Conservation (phyloP, 2,113 vertebrate species). For the Enhydra lutris region DNA sequence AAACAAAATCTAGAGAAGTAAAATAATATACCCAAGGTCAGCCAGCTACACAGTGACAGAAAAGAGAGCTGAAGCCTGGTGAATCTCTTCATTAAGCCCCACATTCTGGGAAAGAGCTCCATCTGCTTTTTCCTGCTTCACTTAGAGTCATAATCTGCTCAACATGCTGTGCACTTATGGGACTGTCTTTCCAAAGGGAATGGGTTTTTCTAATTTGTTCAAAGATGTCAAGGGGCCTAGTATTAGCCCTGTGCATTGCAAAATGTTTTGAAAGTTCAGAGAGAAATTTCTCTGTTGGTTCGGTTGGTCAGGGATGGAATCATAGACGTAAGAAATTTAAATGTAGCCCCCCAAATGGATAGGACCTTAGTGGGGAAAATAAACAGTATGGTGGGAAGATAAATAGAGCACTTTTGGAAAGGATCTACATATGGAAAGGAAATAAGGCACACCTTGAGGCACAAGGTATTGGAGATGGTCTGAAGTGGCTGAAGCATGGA, state of each 20-base stretch:
- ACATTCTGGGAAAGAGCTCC: not conserved
- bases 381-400: not conserved
- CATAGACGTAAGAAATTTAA: not conserved
- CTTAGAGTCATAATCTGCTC: not conserved
- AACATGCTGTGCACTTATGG: not conserved
- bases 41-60: not conserved
- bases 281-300: not conserved
- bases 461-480: not conserved
- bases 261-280: not conserved
- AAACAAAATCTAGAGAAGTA: not conserved
- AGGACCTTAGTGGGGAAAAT: not conserved
- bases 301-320: not conserved
- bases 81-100: not conserved
- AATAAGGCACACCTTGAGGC: not conserved
- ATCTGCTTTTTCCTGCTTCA: not conserved
- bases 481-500: not conserved
- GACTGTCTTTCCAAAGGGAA: not conserved
- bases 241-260: not conserved
- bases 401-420: not conserved
- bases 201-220: not conserved
- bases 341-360: not conserved
- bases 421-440: not conserved
- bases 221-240: not conserved
- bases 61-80: not conserved
- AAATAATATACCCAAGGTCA: not conserved